phyloP scores from a whole-genome alignment of 1,140 invertebrate genomes.

The Chelonus insularis region DNA sequence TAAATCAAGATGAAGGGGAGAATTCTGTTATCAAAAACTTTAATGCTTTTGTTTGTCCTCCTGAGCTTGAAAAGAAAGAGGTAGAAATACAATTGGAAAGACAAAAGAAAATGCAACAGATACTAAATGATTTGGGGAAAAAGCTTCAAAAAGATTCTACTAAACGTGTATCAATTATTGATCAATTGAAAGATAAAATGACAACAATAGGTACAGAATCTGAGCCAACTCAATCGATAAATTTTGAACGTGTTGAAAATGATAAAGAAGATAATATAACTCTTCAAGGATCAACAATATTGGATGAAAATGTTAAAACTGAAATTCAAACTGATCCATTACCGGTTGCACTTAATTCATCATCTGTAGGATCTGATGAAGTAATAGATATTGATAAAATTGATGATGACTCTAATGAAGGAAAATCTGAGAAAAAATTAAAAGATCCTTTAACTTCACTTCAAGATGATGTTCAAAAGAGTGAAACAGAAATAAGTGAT shows the following conservation, averaged over 20 bases:
- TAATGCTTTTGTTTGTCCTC: slow-evolving; percentile 53
- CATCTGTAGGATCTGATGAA: background rate
- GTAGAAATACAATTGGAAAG: slow-evolving; percentile 53
- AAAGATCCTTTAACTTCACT: slow-evolving; percentile 38
- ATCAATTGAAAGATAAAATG: slow-evolving; percentile 54
- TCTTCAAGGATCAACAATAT: background rate
- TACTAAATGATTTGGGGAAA: slow-evolving; percentile 50
- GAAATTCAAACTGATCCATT: background rate
- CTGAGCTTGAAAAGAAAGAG: slow-evolving; percentile 53
- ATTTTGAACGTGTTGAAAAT: background rate
- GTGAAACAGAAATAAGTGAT: slow-evolving; percentile 11
- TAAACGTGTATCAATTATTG: slow-evolving; percentile 46
- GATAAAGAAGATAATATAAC: background rate
- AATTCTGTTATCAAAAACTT: slow-evolving; percentile 38
- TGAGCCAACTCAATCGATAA: slow-evolving; percentile 13
- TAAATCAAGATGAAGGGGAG: slow-evolving; percentile 3
- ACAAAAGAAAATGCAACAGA: slow-evolving; percentile 54
- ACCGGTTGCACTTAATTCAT: slow-evolving; percentile 1
- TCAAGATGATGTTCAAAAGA: slow-evolving; percentile 27
- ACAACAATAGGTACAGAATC: slow-evolving; percentile 29
- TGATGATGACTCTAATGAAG: background rate
- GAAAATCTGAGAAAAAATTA: slow-evolving; percentile 29
- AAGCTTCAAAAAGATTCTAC: slow-evolving; percentile 38
- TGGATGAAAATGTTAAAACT: background rate
- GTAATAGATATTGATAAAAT: background rate